phyloP scores from a whole-genome alignment of 2,888 invertebrate genomes.

The Eremobia ochroleuca region DNA sequence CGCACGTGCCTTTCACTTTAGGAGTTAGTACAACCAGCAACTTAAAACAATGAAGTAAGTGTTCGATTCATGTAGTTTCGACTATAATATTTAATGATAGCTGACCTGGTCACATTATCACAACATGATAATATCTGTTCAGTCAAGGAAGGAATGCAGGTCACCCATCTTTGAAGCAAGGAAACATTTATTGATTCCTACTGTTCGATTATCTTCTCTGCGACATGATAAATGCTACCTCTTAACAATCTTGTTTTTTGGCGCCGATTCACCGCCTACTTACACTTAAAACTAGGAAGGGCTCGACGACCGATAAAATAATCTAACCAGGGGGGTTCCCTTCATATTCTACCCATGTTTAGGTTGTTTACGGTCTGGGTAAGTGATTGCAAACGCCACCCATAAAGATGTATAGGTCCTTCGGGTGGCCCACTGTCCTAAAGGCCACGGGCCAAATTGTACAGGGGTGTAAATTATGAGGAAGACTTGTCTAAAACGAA shows the following conservation, averaged over 20 bases:
- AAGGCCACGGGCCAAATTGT: slow-evolving; percentile 29
- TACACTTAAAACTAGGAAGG: slow-evolving; percentile 1
- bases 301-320: slow-evolving; percentile 7
- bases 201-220: neutral
- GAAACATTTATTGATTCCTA: neutral
- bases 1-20: slow-evolving; percentile 59
- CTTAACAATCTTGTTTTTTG: neutral
- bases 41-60: slow-evolving; percentile 6
- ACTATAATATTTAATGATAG: neutral
- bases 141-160: neutral
- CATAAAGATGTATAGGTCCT: slow-evolving; percentile 44
- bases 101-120: neutral
- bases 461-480: slow-evolving; percentile 35
- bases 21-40: neutral
- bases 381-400: slow-evolving; percentile 52
- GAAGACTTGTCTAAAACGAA: slow-evolving; percentile 14
- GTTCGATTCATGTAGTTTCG: neutral
- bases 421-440: slow-evolving; percentile 25
- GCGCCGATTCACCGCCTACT: neutral
- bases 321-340: slow-evolving; percentile 20
- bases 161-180: neutral
- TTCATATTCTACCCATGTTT: slow-evolving; percentile 28
- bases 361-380: slow-evolving; percentile 40
- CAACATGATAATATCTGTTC: neutral
- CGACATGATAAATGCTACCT: neutral